A percentile compares a stretch with the other conserved stretches of the same genome.
These are phyloP conservation scores for Dryococelus australis DNA, from an alignment of 2,888 invertebrate genomes.

Conservation along the genomic window DNA sequence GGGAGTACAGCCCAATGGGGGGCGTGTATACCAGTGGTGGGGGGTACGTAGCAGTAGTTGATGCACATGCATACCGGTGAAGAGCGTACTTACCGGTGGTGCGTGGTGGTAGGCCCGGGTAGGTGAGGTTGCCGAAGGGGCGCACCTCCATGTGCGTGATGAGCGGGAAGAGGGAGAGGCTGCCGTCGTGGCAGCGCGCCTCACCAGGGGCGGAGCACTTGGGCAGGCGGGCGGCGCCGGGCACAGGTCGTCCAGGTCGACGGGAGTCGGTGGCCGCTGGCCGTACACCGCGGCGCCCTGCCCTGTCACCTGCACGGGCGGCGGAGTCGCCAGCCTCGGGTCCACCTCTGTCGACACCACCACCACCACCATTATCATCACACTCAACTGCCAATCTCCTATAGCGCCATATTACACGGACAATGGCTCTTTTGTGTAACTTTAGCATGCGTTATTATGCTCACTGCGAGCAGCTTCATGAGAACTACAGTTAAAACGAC, in stretches of 20 bases:
- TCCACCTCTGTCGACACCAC: conserved; percentile 55
- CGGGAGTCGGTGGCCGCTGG: conserved; percentile 66
- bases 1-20: too few species aligned
- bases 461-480: too few species aligned
- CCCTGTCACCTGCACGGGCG: conserved; percentile 55
- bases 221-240: conserved; percentile 66
- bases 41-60: too few species aligned
- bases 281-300: conserved; percentile 63
- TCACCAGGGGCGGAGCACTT: conserved; percentile 64
- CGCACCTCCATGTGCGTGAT: conserved; percentile 63
- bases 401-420: too few species aligned
- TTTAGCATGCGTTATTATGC: too few species aligned
- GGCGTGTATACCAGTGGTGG: too few species aligned
- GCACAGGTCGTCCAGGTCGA: conserved; percentile 68
- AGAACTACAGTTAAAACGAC: too few species aligned
- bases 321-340: conserved; percentile 61
- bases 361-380: not conserved
- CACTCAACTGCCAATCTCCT: not conserved
- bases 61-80: not conserved
- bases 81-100: conserved; percentile 55
- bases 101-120: conserved; percentile 63
- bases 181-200: conserved; percentile 65
- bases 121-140: conserved; percentile 67
- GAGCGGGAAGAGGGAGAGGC: conserved; percentile 66
- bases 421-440: too few species aligned